phyloP scores from a whole-genome alignment of 2,797 vertebrate genomes.

The Xenentodon cancila region DNA sequence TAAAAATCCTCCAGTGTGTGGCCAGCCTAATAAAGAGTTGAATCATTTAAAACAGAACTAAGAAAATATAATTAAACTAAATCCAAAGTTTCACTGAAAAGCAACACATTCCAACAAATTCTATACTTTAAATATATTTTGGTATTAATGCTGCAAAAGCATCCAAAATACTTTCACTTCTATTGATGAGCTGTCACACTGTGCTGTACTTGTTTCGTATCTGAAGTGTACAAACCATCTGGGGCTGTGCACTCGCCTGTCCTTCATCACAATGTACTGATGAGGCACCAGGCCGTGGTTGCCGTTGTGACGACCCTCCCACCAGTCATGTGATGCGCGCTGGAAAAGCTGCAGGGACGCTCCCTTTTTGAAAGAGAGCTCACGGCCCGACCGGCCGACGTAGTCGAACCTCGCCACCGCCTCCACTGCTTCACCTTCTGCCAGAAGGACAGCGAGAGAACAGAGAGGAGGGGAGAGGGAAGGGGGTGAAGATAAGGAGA shows the following conservation, averaged over 20 bases:
- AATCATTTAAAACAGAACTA: too few species aligned
- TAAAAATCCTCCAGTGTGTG: too few species aligned
- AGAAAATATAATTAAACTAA: too few species aligned
- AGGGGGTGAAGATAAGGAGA: constrained; percentile 41
- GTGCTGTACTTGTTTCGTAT: constrained; percentile 3
- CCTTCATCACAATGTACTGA: constrained; percentile 96
- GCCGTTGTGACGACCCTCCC: constrained; percentile 96
- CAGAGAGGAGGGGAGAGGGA: neutral
- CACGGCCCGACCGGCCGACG: constrained; percentile 91
- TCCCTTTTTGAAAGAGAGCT: constrained; percentile 98
- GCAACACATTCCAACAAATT: too few species aligned
- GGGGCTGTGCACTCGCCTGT: constrained; percentile 86
- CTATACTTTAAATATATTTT: too few species aligned
- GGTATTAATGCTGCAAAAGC: too few species aligned
- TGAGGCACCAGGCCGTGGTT: constrained; percentile 95
- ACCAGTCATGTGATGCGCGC: constrained; percentile 98
- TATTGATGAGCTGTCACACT: constrained; percentile 6
- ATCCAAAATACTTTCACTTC: too few species aligned
- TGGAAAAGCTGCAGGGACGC: constrained; percentile 94
- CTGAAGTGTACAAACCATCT: constrained; percentile 31
- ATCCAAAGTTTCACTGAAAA: too few species aligned
- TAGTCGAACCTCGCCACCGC: constrained; percentile 98
- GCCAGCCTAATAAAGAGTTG: too few species aligned
- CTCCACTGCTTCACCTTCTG: constrained; percentile 95
- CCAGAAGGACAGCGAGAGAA: neutral